These are phyloP conservation scores for Xylophagus ater DNA, from an alignment of 2,888 invertebrate species.

Conservation along the genomic window DNA sequence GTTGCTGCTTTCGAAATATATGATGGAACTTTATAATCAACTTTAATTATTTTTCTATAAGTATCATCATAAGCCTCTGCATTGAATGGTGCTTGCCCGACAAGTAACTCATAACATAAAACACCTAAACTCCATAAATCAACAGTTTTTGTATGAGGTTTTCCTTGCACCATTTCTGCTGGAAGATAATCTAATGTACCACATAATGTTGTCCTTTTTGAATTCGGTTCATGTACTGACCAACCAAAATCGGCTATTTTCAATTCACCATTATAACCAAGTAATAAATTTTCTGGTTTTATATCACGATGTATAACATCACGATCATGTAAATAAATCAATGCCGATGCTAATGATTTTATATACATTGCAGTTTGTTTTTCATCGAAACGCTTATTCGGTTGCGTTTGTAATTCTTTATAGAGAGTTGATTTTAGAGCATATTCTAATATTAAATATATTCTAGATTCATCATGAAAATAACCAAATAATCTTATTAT, in stretches of 20 bases:
- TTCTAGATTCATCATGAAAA: conserved; percentile 85
- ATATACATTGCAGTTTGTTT: conserved; percentile 66
- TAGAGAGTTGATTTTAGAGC: conserved; percentile 72
- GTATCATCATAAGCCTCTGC: conserved; percentile 64
- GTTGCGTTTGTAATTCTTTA: conserved; percentile 57
- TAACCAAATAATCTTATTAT: conserved; percentile 89
- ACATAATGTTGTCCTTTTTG: conserved; percentile 80
- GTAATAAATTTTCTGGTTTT: conserved; percentile 88
- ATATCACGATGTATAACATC: conserved; percentile 93
- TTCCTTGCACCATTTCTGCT: conserved; percentile 90
- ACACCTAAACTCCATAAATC: conserved; percentile 96
- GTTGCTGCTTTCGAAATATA: conserved; percentile 61
- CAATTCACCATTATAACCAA: conserved; percentile 72
- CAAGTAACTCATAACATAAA: conserved; percentile 85
- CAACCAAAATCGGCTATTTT: conserved; percentile 98
- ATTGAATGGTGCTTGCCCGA: conserved; percentile 90
- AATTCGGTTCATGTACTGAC: conserved; percentile 93
- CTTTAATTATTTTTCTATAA: conserved; percentile 63
- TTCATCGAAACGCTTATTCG: conserved; percentile 67
- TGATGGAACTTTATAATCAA: conserved; percentile 58
- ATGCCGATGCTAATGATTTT: conserved; percentile 73
- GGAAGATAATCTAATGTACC: conserved; percentile 93
- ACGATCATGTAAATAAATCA: conserved; percentile 79
- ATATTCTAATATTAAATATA: conserved; percentile 91
- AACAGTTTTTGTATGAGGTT: conserved; percentile 76